phyloP scores from a whole-genome alignment of 2,797 vertebrate genomes.

The Scleropages formosus region DNA sequence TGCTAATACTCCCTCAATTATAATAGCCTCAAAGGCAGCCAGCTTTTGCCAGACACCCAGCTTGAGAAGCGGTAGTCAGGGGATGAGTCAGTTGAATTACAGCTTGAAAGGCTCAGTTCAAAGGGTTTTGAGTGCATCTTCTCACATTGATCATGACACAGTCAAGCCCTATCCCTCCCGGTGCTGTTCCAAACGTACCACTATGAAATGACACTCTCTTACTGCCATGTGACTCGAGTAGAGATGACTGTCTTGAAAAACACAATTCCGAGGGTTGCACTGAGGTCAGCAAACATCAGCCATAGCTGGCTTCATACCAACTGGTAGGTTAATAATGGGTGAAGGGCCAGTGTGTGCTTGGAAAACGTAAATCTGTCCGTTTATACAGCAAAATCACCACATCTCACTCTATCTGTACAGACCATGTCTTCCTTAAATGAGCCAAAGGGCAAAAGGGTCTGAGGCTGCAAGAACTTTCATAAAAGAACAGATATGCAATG shows the following conservation, averaged over 20 bases:
- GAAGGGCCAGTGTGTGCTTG: slow-evolving; percentile 3
- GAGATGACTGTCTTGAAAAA: background rate
- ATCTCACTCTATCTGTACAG: background rate
- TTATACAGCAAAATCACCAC: background rate
- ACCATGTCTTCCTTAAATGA: background rate
- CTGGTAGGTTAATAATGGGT: background rate
- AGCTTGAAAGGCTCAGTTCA: slow-evolving; percentile 3
- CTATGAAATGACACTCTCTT: background rate
- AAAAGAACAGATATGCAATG: background rate
- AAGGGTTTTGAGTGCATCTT: slow-evolving; percentile 11
- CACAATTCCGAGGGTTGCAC: background rate
- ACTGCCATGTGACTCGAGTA: background rate
- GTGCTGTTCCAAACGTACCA: background rate
- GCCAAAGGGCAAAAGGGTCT: background rate
- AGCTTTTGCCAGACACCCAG: slow-evolving; percentile 16
- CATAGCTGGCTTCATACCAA: slow-evolving; percentile 5
- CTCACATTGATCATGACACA: slow-evolving; percentile 21
- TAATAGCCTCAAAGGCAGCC: slow-evolving; percentile 17
- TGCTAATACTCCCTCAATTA: slow-evolving; percentile 25
- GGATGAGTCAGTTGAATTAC: slow-evolving; percentile 34
- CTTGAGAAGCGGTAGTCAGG: slow-evolving; percentile 18
- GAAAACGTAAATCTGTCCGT: background rate
- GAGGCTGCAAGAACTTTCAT: background rate
- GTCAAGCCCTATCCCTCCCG: background rate
- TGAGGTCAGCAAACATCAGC: background rate